These are phyloP conservation scores for Drosophila fungiperda DNA, from an alignment of 2,888 invertebrate genomes.

Conservation along the genomic window DNA sequence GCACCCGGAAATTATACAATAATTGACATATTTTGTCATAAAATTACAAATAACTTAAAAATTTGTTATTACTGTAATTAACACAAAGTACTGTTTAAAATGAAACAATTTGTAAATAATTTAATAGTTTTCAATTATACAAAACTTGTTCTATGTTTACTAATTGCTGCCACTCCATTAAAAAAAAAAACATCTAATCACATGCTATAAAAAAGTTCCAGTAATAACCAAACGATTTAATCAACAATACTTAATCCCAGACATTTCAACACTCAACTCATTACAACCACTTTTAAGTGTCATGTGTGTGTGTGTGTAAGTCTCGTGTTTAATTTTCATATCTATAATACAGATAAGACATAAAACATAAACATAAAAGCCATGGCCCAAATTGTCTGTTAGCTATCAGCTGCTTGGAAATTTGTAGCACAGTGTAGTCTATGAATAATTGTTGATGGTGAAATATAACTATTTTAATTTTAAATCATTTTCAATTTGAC, in stretches of 20 bases:
- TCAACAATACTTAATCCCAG: conserved; percentile 27
- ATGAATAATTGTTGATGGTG: conserved; percentile 16
- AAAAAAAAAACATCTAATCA: conserved; percentile 10
- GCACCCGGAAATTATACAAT: conserved; percentile 19
- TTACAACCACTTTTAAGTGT: conserved; percentile 17
- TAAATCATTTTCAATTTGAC: conserved; percentile 15
- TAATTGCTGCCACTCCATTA: conserved; percentile 1
- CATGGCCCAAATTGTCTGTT: conserved; percentile 66
- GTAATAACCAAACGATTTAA: neutral
- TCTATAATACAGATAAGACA: conserved; percentile 63
- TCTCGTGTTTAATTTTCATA: conserved; percentile 54
- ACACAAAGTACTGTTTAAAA: neutral
- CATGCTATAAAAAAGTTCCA: neutral
- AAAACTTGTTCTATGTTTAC: conserved; percentile 16
- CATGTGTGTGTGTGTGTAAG: conserved; percentile 39
- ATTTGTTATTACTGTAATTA: neutral
- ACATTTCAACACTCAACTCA: conserved; percentile 27
- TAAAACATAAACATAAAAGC: conserved; percentile 39
- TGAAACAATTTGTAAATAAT: conserved; percentile 26
- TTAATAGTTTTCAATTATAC: conserved; percentile 25
- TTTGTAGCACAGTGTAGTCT: conserved; percentile 30
- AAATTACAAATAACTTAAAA: neutral
- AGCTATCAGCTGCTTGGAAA: conserved; percentile 49
- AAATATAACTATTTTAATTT: conserved; percentile 14
- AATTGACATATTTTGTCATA: neutral